These are phyloP conservation scores for Nipponia nippon DNA, from an alignment of 2,113 vertebrate genomes.

Conservation along the genomic window DNA sequence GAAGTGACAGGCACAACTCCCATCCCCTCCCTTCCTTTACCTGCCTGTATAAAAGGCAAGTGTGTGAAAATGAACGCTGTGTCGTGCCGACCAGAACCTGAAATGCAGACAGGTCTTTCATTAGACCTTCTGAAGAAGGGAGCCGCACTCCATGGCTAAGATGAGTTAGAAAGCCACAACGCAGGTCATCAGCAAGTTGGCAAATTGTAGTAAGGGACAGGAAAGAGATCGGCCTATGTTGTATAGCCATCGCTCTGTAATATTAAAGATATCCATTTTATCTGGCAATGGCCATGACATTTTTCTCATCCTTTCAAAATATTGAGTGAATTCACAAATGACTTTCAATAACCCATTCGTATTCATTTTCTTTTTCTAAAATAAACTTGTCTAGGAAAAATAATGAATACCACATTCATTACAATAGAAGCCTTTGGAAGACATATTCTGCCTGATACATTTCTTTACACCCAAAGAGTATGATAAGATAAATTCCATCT, in stretches of 20 bases:
- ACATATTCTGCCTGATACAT: not conserved
- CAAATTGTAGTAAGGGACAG: not conserved
- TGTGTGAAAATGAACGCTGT: not conserved
- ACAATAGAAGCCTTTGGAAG: not conserved
- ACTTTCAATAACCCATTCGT: constrained; percentile 13
- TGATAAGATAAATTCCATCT: constrained; percentile 22
- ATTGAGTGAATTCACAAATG: not conserved
- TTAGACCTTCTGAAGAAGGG: not conserved
- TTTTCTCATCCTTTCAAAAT: constrained; percentile 44
- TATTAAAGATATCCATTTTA: constrained; percentile 10
- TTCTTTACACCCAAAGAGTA: not conserved
- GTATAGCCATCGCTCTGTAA: not conserved
- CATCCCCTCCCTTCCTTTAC: not conserved
- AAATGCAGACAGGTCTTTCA: not conserved
- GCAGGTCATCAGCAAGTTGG: not conserved
- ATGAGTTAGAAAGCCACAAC: not conserved
- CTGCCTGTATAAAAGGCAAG: not conserved
- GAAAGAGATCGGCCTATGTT: not conserved
- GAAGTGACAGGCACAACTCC: not conserved
- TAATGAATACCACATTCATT: constrained; percentile 21
- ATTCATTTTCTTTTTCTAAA: constrained; percentile 21
- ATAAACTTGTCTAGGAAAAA: constrained; percentile 33
- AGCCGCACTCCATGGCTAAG: not conserved
- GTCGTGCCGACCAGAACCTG: not conserved
- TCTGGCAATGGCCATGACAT: not conserved